Base-by-base conservation (phyloP, 2,797 vertebrate species). In the Tragopan temminckii region DNA sequence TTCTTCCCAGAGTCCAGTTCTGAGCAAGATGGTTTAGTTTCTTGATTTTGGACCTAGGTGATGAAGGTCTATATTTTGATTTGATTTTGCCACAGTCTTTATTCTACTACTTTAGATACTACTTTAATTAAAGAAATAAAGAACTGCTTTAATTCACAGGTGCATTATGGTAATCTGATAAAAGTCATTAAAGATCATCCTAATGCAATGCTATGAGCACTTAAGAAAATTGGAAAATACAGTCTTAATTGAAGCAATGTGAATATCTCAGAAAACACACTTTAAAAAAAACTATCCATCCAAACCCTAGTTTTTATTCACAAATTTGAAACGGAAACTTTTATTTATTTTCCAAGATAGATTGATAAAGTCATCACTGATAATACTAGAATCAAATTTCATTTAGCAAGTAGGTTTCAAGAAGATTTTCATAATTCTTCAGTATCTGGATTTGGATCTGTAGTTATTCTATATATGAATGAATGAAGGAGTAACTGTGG, bases 401-500 rank as follows among this genome's bases (percentile, higher is more conserved):
- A 42, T 84, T 84, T 86, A 53, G 6, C 33, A 74, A 21, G 18
- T 80, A 8, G 42, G 11, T 78, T 89, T 92, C 35, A 83, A 46
- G 29, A 86, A 74, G 7, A 16, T 72, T 78, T 25, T 68, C 35
- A 16, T 35, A 53, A 85, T 64, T 83, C 61, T 90, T 90, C 50
- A 50, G 10, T 62, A 29, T 53, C 50, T 64, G 18, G 9, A 70
- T 72, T 79, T 90, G 18, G 52, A 75, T 69, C 21, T 85, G 38
- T 46, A 64, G 82, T 53, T 58, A 38, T 61, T 91, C 83, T 57
- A 29, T 67, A 33, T 33, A 29, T 58, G 76, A 92, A 83, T 77
- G 76, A 50, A 72, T 77, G 72, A 45, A 72, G 38, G 14, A 80
- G 6, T 76, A n/a, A 89, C 89, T 62, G 35, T 18, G 13, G 40